Conservation (phyloP, 2,797 vertebrate species). For the Coregonus sp. region DNA sequence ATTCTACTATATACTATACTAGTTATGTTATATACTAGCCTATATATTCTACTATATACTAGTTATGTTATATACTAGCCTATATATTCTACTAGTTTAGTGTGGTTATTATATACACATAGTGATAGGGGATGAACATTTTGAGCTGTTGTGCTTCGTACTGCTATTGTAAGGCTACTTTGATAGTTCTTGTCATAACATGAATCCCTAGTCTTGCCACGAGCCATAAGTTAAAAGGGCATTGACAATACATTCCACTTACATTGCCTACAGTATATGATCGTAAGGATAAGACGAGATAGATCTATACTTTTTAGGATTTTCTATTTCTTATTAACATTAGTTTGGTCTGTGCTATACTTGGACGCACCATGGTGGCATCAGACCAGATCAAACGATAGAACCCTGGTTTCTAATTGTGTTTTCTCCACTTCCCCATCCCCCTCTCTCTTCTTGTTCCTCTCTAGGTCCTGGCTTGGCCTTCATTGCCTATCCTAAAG, state of each 20-base stretch:
- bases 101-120: not conserved
- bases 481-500: constrained; percentile 98
- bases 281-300: not conserved
- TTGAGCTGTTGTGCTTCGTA: not conserved
- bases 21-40: too few species aligned
- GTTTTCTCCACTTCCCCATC: constrained; percentile 51
- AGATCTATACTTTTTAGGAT: not conserved
- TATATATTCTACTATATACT: not conserved
- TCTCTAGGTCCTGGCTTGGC: constrained; percentile 93
- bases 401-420: constrained; percentile 64
- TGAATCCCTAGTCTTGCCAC: not conserved
- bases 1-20: too few species aligned
- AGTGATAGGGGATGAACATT: not conserved
- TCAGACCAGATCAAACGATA: constrained; percentile 62
- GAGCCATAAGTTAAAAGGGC: not conserved
- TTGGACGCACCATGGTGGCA: constrained; percentile 49
- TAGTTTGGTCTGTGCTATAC: constrained; percentile 59
- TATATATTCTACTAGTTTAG: not conserved
- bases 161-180: not conserved
- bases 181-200: not conserved
- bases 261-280: not conserved
- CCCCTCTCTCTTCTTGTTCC: constrained; percentile 37
- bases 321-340: constrained; percentile 23
- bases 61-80: not conserved
- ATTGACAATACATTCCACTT: not conserved